Base-by-base conservation (phyloP, 2,113 vertebrate genomes). In the Forbesichthys agassizii region DNA sequence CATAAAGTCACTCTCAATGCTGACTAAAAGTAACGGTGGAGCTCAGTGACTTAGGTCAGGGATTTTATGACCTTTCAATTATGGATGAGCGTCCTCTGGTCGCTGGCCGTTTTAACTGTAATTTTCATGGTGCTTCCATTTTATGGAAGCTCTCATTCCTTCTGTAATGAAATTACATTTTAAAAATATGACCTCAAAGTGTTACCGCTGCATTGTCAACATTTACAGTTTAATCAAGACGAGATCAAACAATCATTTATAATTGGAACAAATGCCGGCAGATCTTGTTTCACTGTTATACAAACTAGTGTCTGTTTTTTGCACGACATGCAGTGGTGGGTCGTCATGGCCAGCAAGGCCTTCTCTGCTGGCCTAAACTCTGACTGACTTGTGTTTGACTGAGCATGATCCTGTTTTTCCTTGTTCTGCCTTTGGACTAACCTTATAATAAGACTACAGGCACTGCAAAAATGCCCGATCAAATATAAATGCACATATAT, bases 371-470 rank as follows among this genome's bases (percentile, higher is more conserved):
- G 27, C 2, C 27, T 27, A 27, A 27, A 27, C 27, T 27, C 27
- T 27, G 27, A 27, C 27, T 27, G 27, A 27, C 27, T 27, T 27
- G 27, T 27, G 27, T 27, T 27, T 2, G 7, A 42, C 7, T 42
- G 36, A 42, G 6, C 36, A 42, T 6, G 36, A 42, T 5, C 36
- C 36, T 42, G 36, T 42, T 42, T 5, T 42, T 5, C 36, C 36
- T 42, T 27, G 27, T 27, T 27, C 27, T 27, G 27, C 27, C 36
- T 42, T 42, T 42, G 4, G 36, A 42, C 36, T 97, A 83, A 96
- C 94, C 0, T 42, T 5, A 42, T 42, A 7, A 42, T 42, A 42
- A 42, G 95, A 98, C 0, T 96, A 99, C 20, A 83, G 98, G 90
- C 27, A 95, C 96, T 8, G 36, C 36, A 27, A 27, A 2, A 27